These are phyloP conservation scores for Balanococcus diminutus DNA, from an alignment of 2,888 invertebrate species.

Conservation along the genomic window DNA sequence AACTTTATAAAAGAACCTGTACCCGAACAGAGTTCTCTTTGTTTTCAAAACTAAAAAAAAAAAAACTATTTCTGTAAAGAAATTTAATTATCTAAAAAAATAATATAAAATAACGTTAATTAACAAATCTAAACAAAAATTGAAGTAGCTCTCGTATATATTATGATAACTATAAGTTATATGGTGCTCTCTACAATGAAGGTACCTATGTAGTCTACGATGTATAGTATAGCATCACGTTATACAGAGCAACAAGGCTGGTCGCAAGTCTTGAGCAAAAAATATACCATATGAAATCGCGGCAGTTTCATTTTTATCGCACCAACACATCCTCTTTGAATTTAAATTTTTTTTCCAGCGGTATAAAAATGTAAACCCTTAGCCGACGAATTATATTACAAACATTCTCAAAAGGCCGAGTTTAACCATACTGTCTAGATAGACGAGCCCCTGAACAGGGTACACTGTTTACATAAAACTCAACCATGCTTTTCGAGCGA, in stretches of 20 bases:
- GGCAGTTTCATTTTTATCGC: constrained; percentile 25
- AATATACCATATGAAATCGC: neutral
- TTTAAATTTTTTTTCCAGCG: constrained; percentile 33
- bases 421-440: neutral
- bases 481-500: constrained; percentile 16
- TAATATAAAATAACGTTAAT: neutral
- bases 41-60: no score
- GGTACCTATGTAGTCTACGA: neutral
- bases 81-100: neutral
- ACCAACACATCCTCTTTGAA: constrained; percentile 29
- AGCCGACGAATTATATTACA: constrained; percentile 29
- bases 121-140: neutral
- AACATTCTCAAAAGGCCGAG: constrained; percentile 9
- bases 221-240: neutral
- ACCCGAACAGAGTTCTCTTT: no score
- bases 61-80: neutral
- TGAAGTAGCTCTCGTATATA: neutral
- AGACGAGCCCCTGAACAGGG: neutral
- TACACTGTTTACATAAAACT: constrained; percentile 15
- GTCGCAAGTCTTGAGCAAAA: neutral
- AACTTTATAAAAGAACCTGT: neutral
- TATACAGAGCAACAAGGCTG: neutral
- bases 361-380: constrained; percentile 22
- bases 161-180: neutral
- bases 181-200: neutral